Evolutionary conservation across 2,888 invertebrate species (phyloP), one percentile per base, ranked within the genome.

Genomic region (Pandemis corylana): DNA sequence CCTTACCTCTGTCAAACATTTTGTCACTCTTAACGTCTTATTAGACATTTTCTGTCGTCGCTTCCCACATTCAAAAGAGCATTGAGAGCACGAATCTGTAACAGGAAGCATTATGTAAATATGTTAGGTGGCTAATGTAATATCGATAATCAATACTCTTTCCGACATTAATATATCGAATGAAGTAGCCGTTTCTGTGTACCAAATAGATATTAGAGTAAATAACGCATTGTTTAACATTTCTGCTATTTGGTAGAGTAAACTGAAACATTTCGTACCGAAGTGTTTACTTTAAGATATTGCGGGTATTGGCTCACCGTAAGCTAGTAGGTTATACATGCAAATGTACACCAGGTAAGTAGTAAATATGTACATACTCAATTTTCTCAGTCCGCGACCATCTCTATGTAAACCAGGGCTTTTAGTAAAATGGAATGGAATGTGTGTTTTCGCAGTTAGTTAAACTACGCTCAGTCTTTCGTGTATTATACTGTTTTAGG

Each of bases 31-130:
- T 13, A 62, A 66, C 66, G 70, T 51, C 46, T 66, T 70, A 70
- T 62, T 70, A 56, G 70, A 75, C 65, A 41, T 51, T 67, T 67
- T 62, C 61, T 75, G 70, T 75, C 70, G 56, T 66, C 65, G 5
- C 59, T 46, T 64, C n/a, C 51, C 65, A 74, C 65, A 69, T 74
- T 56, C 42, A 69, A 28, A 44, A 49, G 28, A 36, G 41, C 53
- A 59, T 74, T 61, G 7, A 61, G 61, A 69, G 9, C 41, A 61
- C 61, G 64, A 36, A 53, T 41, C n/a, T 59, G 61, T 65, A 69
- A 51, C 59, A 49, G 20, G 59, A 61, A 61, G 7, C 42, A 65
- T 20, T 49, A 41, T 28, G 46, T 51, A 65, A 61, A 69, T 15
- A 56, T 28, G 28, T 59, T 59, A 59, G 36, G 53, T 42, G 7